Conservation (phyloP, 1,140 invertebrate genomes). For the Saxidomus purpurata region DNA sequence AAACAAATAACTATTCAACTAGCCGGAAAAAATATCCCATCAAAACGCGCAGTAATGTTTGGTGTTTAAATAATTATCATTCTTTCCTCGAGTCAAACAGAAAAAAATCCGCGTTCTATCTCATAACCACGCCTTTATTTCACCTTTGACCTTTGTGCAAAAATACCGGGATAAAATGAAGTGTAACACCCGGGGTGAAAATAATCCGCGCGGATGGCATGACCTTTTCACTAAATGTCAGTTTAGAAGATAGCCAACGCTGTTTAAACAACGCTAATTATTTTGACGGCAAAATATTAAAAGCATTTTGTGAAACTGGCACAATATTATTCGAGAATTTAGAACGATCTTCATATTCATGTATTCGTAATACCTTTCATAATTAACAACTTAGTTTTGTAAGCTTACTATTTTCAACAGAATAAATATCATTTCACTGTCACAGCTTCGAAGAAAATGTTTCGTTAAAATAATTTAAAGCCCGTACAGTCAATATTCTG, state of each 20-base stretch:
- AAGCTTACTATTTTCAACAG: no score
- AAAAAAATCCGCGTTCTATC: background rate
- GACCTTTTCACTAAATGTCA: background rate
- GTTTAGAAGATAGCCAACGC: background rate
- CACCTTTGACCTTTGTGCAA: background rate
- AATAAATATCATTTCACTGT: no score
- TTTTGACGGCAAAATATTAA: background rate
- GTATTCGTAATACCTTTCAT: no score
- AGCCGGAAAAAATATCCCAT: background rate
- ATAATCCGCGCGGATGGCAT: background rate
- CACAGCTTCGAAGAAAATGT: no score
- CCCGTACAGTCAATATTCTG: no score
- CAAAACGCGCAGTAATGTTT: no score
- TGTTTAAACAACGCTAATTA: background rate
- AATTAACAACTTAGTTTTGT: no score
- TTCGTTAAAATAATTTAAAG: no score
- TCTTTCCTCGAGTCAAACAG: background rate
- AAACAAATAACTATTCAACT: background rate
- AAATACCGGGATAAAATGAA: background rate
- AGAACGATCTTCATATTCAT: no score
- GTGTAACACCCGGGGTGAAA: background rate
- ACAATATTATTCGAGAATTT: no score
- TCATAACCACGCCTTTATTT: background rate
- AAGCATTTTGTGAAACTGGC: no score
- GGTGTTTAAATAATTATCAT: no score